Percentiles rank a stretch among this genome's conserved stretches.
These are phyloP conservation scores for Ips typographus DNA, from an alignment of 1,140 invertebrate genomes.

Conservation along the genomic window DNA sequence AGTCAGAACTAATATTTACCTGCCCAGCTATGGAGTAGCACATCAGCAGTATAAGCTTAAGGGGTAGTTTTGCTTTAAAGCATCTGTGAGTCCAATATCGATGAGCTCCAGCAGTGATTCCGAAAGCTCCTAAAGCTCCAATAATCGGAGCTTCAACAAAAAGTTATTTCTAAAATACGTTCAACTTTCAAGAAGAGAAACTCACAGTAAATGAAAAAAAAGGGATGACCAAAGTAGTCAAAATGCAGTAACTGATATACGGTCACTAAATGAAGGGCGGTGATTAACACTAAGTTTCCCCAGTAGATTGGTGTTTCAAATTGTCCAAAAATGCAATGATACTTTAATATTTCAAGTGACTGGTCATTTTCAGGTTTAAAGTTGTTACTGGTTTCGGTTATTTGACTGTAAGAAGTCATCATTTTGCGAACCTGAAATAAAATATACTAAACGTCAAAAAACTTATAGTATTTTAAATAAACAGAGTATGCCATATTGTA, in stretches of 20 bases:
- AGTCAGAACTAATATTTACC: slow-evolving; percentile 35
- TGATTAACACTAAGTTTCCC: slow-evolving; percentile 27
- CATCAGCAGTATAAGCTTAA: slow-evolving; percentile 67
- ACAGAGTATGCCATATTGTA: too few species aligned
- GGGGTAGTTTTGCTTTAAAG: slow-evolving; percentile 67
- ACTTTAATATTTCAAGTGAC: too few species aligned
- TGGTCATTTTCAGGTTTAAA: too few species aligned
- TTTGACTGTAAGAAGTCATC: too few species aligned
- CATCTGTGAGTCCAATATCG: slow-evolving; percentile 69
- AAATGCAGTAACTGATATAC: neutral
- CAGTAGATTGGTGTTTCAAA: slow-evolving; percentile 33
- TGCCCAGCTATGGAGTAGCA: slow-evolving; percentile 80
- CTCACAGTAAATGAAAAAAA: too few species aligned
- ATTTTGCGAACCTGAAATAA: too few species aligned
- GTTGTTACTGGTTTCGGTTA: too few species aligned
- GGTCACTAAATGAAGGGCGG: slow-evolving; percentile 7
- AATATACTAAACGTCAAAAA: too few species aligned
- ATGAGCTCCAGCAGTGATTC: slow-evolving; percentile 73
- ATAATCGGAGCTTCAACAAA: neutral
- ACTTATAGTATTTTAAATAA: too few species aligned
- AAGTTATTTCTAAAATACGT: neutral
- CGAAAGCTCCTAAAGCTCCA: slow-evolving; percentile 61
- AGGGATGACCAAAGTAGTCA: too few species aligned
- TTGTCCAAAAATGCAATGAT: slow-evolving; percentile 21
- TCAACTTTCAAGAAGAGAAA: too few species aligned